Percentiles rank a stretch among this genome's conserved stretches.
Evolutionary conservation across 2,113 vertebrate species (phyloP).

Genomic region (Sinocyclocheilus anophthalmus): DNA sequence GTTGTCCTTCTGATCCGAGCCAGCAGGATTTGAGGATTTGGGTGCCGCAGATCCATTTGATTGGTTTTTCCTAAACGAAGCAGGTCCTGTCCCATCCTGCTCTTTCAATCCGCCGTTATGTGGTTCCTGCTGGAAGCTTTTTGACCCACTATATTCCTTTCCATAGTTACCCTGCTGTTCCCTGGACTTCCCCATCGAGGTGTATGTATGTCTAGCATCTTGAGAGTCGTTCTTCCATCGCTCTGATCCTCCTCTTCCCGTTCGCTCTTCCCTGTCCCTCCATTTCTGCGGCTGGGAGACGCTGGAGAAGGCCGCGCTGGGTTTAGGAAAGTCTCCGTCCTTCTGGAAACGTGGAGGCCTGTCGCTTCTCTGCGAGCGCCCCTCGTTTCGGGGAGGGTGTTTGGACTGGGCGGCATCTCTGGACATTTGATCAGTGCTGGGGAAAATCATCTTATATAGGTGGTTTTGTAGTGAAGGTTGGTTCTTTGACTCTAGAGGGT

Average conservation of each 20-base stretch:
- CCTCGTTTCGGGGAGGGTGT: conserved; percentile 81
- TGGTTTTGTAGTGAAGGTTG: conserved; percentile 78
- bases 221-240: conserved; percentile 74
- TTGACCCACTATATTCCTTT: conserved; percentile 15
- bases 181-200: conserved; percentile 73
- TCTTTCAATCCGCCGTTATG: conserved; percentile 60
- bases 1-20: conserved; percentile 66
- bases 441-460: conserved; percentile 70
- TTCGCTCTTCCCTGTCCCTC: conserved; percentile 77
- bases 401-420: conserved; percentile 80
- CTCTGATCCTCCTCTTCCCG: conserved; percentile 72
- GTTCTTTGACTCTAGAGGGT: conserved; percentile 84
- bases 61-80: conserved; percentile 75
- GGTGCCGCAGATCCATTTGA: conserved; percentile 74
- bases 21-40: conserved; percentile 72
- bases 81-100: conserved; percentile 21
- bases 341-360: conserved; percentile 92
- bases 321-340: conserved; percentile 84
- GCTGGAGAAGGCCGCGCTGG: conserved; percentile 66
- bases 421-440: conserved; percentile 78
- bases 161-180: conserved; percentile 70
- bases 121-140: conserved; percentile 34
- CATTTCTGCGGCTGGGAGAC: conserved; percentile 74
- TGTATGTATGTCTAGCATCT: conserved; percentile 56
- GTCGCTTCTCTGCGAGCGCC: conserved; percentile 84